Conservation (phyloP, 2,888 invertebrate genomes). For the Drosophila cognata region DNA sequence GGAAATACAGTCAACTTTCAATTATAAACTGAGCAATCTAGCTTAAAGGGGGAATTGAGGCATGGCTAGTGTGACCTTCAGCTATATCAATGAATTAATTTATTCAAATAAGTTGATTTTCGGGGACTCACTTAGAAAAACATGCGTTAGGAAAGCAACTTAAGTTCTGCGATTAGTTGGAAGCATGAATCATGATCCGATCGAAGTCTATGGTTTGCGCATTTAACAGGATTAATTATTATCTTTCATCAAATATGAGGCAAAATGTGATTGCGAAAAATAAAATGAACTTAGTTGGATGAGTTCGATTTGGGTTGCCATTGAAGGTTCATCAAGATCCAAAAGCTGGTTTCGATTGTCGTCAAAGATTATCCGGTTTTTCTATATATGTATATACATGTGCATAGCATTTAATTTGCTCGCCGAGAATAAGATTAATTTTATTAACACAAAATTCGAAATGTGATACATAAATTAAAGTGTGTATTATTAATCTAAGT, state of each 20-base stretch:
- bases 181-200: constrained; percentile 31
- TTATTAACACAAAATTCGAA: constrained; percentile 56
- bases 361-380: constrained; percentile 50
- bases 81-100: constrained; percentile 43
- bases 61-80: neutral
- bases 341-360: constrained; percentile 46
- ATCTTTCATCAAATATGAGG: neutral
- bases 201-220: constrained; percentile 5
- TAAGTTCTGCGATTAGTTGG: neutral
- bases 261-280: constrained; percentile 14
- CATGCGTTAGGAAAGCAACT: neutral
- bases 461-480: constrained; percentile 67
- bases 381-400: constrained; percentile 2
- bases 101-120: constrained; percentile 25
- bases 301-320: constrained; percentile 33
- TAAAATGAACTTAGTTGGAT: constrained; percentile 12
- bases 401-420: constrained; percentile 55
- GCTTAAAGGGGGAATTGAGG: neutral
- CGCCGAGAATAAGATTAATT: constrained; percentile 58
- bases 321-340: constrained; percentile 45
- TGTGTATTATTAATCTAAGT: constrained; percentile 12
- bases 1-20: neutral
- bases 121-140: constrained; percentile 15
- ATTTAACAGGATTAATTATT: constrained; percentile 17
- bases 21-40: neutral